Conservation (phyloP, 2,113 vertebrate genomes). For the Dasyurus viverrinus region DNA sequence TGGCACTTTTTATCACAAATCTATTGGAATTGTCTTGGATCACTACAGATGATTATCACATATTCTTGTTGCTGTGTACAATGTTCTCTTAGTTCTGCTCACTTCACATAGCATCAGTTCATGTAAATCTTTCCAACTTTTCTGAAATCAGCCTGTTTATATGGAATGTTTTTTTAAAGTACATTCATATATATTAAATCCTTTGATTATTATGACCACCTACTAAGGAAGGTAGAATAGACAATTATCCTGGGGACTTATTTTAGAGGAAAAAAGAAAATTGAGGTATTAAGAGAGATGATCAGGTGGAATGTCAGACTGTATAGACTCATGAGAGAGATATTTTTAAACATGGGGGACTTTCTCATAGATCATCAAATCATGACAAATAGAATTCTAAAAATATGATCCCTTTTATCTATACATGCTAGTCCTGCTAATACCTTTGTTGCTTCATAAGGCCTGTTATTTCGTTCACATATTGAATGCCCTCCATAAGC, state of each 20-base stretch:
- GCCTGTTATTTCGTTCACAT: neutral
- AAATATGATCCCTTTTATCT: neutral
- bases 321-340: neutral
- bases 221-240: neutral
- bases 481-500: neutral
- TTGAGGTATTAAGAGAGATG: neutral
- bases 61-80: no score
- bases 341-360: neutral
- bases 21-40: no score
- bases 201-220: neutral
- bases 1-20: no score
- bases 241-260: neutral
- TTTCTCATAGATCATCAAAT: neutral
- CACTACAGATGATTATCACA: no score
- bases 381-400: neutral
- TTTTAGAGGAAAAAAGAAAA: neutral
- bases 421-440: neutral
- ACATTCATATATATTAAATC: neutral
- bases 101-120: no score
- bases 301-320: neutral
- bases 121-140: no score
- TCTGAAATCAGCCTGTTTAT: no score
- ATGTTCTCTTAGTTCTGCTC: no score
- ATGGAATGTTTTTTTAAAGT: neutral
- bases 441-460: neutral